These are phyloP conservation scores for Corythornis leucogaster DNA, from an alignment of 2,797 vertebrate species.

Conservation along the genomic window DNA sequence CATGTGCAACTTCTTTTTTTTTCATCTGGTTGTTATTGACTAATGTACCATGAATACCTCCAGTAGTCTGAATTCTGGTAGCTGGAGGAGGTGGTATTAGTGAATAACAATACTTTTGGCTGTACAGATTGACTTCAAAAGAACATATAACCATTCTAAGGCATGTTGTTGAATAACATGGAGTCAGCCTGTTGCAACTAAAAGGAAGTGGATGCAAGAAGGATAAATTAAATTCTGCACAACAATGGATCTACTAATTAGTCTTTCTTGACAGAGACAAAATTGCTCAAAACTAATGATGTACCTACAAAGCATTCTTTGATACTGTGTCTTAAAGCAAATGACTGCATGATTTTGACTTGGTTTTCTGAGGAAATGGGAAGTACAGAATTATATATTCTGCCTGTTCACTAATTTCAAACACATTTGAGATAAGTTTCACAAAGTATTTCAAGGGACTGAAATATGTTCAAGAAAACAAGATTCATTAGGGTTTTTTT, in stretches of 20 bases:
- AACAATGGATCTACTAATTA: not conserved
- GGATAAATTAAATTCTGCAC: not conserved
- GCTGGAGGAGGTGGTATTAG: not conserved
- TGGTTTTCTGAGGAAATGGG: not conserved
- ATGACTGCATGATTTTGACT: not conserved
- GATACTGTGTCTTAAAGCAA: not conserved
- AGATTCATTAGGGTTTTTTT: not conserved
- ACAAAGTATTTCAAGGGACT: not conserved
- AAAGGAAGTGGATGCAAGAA: not conserved
- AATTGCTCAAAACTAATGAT: not conserved
- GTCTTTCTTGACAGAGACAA: not conserved
- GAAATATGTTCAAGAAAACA: not conserved
- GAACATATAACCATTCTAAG: not conserved
- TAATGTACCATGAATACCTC: rapidly evolving
- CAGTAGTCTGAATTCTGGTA: not conserved
- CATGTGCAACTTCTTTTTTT: not conserved
- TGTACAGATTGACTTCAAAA: not conserved
- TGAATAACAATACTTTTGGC: not conserved
- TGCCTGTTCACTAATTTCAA: not conserved
- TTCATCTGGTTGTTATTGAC: not conserved
- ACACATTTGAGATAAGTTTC: not conserved
- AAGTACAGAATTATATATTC: not conserved
- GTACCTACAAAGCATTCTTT: not conserved
- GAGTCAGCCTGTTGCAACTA: not conserved
- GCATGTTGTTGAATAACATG: not conserved